A percentile compares a stretch with the other conserved stretches of the same genome.
Conservation (phyloP, 2,888 invertebrate genomes). For the Meiosimyza platycephala region DNA sequence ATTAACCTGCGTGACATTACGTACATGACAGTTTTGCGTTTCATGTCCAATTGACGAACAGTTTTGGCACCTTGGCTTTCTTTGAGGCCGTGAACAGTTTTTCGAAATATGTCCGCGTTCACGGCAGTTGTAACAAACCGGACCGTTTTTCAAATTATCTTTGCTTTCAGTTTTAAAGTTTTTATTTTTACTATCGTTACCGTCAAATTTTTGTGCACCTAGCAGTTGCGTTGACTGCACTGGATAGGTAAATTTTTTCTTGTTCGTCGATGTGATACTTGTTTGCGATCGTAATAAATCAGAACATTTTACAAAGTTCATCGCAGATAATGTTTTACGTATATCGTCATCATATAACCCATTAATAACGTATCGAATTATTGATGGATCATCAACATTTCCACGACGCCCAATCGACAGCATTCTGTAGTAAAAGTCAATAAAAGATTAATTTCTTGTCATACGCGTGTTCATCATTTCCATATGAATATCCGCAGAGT, state of each 20-base stretch:
- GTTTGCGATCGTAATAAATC: conserved; percentile 20
- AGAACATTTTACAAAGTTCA: conserved; percentile 5
- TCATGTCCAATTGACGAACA: conserved; percentile 15
- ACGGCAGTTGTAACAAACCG: conserved; percentile 25
- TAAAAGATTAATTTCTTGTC: conserved; percentile 11
- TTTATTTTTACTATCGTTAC: too few relatives aligned
- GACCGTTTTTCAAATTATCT: conserved; percentile 14
- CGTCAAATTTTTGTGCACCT: neutral
- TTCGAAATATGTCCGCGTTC: conserved; percentile 24
- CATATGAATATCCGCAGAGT: conserved; percentile 39
- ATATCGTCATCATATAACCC: conserved; percentile 34
- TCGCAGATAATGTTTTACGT: conserved; percentile 7
- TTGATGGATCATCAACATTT: conserved; percentile 34
- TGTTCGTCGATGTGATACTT: too few relatives aligned
- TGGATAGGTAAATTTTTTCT: neutral
- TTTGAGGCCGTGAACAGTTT: conserved; percentile 11
- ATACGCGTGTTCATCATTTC: conserved; percentile 40
- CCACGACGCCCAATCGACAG: conserved; percentile 39
- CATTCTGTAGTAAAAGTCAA: conserved; percentile 40
- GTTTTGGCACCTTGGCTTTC: conserved; percentile 2
- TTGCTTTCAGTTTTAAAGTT: neutral
- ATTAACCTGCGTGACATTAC: neutral
- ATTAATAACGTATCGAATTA: conserved; percentile 38
- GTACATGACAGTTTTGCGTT: conserved; percentile 23
- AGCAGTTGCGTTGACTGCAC: neutral